A percentile compares a stretch with the other conserved stretches of the same genome.
Conservation (phyloP, 2,888 invertebrate species). For the Acleris laterana region DNA sequence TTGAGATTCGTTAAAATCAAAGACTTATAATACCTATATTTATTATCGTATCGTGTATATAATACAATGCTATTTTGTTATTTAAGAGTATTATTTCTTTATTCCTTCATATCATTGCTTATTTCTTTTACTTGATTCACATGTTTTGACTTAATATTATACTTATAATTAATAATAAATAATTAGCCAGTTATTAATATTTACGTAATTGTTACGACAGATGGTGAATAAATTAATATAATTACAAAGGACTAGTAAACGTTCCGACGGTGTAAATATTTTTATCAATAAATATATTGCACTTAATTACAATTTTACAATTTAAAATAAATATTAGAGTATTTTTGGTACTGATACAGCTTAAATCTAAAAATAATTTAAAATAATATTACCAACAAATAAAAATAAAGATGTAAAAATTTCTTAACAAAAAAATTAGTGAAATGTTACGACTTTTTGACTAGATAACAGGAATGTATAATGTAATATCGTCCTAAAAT, state of each 20-base stretch:
- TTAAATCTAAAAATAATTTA: conserved; percentile 47
- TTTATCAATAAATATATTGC: conserved; percentile 71
- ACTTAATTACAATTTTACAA: conserved; percentile 51
- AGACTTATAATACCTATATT: conserved; percentile 33
- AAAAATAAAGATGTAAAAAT: conserved; percentile 39
- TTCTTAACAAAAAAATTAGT: conserved; percentile 25
- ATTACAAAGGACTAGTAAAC: conserved; percentile 53
- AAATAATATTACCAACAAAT: conserved; percentile 46
- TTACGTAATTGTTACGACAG: conserved; percentile 6
- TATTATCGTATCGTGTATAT: conserved; percentile 28
- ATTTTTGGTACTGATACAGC: conserved; percentile 49
- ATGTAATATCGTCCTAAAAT: background rate
- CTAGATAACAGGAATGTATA: conserved; percentile 45
- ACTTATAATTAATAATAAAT: conserved; percentile 17
- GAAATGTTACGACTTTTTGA: conserved; percentile 40
- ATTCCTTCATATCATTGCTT: conserved; percentile 31
- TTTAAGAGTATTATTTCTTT: conserved; percentile 31
- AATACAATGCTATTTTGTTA: conserved; percentile 34
- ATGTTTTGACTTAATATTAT: conserved; percentile 12
- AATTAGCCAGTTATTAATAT: conserved; percentile 7
- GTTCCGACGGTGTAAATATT: conserved; percentile 56
- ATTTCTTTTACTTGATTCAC: conserved; percentile 24
- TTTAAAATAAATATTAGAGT: conserved; percentile 49
- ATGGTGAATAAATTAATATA: conserved; percentile 47
- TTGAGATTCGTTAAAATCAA: conserved; percentile 31